Base-by-base conservation (phyloP, 2,888 invertebrate genomes). In the Pterobdella sp. region DNA sequence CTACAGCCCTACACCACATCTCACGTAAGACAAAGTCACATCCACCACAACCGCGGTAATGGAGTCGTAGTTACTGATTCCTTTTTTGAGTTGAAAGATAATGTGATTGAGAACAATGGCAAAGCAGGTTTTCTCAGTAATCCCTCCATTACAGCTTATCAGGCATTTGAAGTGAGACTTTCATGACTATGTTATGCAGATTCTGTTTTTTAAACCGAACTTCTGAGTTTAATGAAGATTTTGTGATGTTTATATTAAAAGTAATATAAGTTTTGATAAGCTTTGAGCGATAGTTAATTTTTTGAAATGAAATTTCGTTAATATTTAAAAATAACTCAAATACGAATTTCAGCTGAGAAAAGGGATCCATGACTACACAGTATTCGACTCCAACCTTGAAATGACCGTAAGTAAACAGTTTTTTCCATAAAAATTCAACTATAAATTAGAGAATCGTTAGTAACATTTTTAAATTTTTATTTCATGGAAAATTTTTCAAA, bases 41-140 rank as follows among this genome's bases (percentile, higher is more conserved):
- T 77, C 4, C 34, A 64, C 32, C 60, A 74, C 73, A 77, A 77
- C 72, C 29, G 31, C 3, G 76, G 76, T 1, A 92, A 92, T 79
- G 96, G 96, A 14, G 89, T 96, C 14, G 90, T 91, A 81, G 88
- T 94, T 75, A 73, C 31, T 7, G 92, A 93, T 83, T 85, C 95
- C 14, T 81, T 79, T 74, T 79, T 86, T 35, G 80, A 82, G 3
- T 78, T 85, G 14, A 80, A 81, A 79, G 73, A 71, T 64, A 74
- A 74, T 60, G 68, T 37, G 3, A 35, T 95, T 75, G 90, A 90
- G 81, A 89, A 91, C 76, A 97, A 96, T 82, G 87, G 88, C 49
- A 86, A 89, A 73, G 90, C 93, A 49, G 98, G 97, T 0, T 90
- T 98, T 76, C 89, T 90, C 72, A 96, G 96, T 81, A 91, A 97